Percentiles rank a stretch among this genome's conserved stretches.
phyloP scores from a whole-genome alignment of 2,797 vertebrate genomes.

The Acipenser ruthenus region DNA sequence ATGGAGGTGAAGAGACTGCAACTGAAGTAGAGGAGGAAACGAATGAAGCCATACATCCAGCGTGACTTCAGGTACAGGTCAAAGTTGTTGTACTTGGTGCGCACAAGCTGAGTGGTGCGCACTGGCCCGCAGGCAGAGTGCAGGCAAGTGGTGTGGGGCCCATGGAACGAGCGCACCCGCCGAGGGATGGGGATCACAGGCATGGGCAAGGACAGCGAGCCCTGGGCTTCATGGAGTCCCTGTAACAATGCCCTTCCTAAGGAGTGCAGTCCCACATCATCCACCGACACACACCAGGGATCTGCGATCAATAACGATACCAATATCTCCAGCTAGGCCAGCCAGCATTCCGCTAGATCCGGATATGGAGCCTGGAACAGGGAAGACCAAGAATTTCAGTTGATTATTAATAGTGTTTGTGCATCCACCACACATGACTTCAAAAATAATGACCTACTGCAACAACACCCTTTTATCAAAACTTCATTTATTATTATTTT shows the following conservation, averaged over 20 bases:
- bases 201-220: slow-evolving; percentile 69
- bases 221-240: slow-evolving; percentile 42
- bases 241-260: slow-evolving; percentile 28
- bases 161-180: slow-evolving; percentile 93
- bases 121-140: slow-evolving; percentile 88
- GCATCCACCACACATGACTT: no score
- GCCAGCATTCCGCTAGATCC: not conserved
- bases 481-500: no score
- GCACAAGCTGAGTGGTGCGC: slow-evolving; percentile 74
- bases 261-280: slow-evolving; percentile 38
- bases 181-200: slow-evolving; percentile 96
- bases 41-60: slow-evolving; percentile 91
- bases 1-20: slow-evolving; percentile 92
- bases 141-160: slow-evolving; percentile 94
- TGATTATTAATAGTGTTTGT: no score
- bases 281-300: slow-evolving; percentile 12
- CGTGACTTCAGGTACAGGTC: slow-evolving; percentile 74
- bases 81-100: slow-evolving; percentile 95
- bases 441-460: no score
- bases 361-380: not conserved
- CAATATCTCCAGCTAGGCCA: not conserved
- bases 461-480: no score
- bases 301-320: slow-evolving; percentile 34
- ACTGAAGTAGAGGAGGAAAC: slow-evolving; percentile 92
- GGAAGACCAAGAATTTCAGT: no score